phyloP scores from a whole-genome alignment of 2,888 invertebrate genomes.

The Leptopterna dolabrata region DNA sequence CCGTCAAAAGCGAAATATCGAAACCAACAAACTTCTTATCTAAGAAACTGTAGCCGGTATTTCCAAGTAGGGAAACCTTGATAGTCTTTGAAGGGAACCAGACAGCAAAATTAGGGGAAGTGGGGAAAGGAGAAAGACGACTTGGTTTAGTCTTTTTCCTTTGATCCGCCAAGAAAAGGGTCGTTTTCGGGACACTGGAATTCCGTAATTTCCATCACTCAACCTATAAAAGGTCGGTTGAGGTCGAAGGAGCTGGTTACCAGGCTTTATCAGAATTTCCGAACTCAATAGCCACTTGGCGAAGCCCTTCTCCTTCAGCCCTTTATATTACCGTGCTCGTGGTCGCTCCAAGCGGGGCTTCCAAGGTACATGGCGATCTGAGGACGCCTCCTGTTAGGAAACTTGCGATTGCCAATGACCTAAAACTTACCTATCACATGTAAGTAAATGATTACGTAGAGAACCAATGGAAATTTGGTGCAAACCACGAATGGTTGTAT shows the following conservation, averaged over 20 bases:
- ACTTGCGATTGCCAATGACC: too few relatives aligned
- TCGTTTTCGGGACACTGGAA: neutral
- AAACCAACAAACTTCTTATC: too few relatives aligned
- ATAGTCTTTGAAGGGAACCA: neutral
- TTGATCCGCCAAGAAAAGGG: neutral
- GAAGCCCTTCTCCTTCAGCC: neutral
- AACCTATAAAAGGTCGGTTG: neutral
- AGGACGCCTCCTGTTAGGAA: too few relatives aligned
- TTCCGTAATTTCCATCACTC: constrained; percentile 21
- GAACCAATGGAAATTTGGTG: too few relatives aligned
- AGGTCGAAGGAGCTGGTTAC: neutral
- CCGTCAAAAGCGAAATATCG: too few relatives aligned
- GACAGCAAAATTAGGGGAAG: neutral
- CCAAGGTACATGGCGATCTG: neutral
- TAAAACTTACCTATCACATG: too few relatives aligned
- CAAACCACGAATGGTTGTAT: too few relatives aligned
- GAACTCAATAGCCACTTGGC: neutral
- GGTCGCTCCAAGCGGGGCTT: neutral
- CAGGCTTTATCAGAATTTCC: neutral
- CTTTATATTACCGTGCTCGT: neutral
- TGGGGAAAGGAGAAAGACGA: neutral
- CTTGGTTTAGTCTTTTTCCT: neutral
- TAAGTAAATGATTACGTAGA: too few relatives aligned
- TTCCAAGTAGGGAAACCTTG: neutral
- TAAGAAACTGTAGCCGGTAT: too few relatives aligned